Evolutionary conservation across 2,113 vertebrate species (phyloP), one percentile per base, ranked within the genome.

Genomic region (Epinephelus cyanopodus): DNA sequence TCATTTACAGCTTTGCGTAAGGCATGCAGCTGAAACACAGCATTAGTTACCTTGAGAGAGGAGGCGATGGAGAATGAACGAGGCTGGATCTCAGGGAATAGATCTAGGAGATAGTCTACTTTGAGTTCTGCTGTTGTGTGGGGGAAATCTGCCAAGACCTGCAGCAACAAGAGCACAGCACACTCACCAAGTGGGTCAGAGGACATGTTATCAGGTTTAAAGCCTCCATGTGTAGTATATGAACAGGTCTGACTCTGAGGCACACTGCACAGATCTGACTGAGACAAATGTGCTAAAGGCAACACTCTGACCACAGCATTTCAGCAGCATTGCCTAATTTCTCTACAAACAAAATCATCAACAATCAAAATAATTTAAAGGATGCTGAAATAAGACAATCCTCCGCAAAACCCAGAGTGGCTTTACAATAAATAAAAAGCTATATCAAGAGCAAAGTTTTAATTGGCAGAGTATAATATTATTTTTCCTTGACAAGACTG

Each of bases 11-110:
- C 27, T 39, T 74, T 39, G 8, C 19, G 14, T 23, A 6, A 50
- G 6, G 19, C 42, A 45, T 45, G 15, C 58, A 64, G 5, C 1
- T 65, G 50, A 65, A 48, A 2, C 18, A 18, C 11, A 18, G 3
- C 14, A 21, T 9, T 14, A 58, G 91, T 94, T 92, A 99, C 98
- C 96, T 94, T 81, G 19, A 95, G 18, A 0, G 98, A 98, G 23
- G 98, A 98, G 60, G 98, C 96, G 0, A 99, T 98, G 85, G 98
- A 99, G 91, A 99, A 99, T 6, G 97, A 96, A 0, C 98, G 96
- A 0, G 98, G 96, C 72, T 97, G 96, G 86, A 99, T 97, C 70
- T 90, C 94, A 0, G 98, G 97, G 84, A 99, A 95, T 42, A 99
- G 96, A 79, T 99, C 98, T 29, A 98, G 82, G 60, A 99, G 95